Evolutionary conservation across 2,113 vertebrate species (phyloP).

Genomic region (Sceloporus tristichus): DNA sequence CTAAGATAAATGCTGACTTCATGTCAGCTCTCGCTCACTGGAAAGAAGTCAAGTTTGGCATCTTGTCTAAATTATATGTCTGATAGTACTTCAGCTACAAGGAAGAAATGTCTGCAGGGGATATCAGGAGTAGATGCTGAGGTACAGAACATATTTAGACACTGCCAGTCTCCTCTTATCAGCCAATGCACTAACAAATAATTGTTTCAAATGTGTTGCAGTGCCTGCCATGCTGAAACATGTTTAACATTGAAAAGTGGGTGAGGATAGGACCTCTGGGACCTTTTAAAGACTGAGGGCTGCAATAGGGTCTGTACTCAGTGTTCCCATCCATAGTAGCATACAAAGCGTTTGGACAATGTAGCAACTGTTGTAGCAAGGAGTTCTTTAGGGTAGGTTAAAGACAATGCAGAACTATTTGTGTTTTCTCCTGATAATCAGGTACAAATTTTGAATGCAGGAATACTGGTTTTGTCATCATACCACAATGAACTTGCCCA

Average conservation of each 20-base stretch:
- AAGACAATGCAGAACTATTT: neutral
- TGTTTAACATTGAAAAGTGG: neutral
- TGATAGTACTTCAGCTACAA: conserved; percentile 9
- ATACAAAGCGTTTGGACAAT: neutral
- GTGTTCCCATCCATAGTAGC: neutral
- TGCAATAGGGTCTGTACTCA: neutral
- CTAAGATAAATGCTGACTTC: conserved; percentile 36
- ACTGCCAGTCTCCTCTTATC: neutral
- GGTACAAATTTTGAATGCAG: neutral
- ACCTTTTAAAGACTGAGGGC: neutral
- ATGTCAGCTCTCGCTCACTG: conserved; percentile 14
- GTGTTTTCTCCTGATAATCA: neutral
- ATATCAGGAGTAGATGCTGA: neutral
- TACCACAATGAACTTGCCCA: neutral
- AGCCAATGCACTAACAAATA: neutral
- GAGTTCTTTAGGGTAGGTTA: neutral
- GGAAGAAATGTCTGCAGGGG: neutral
- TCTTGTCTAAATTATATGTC: conserved; percentile 9
- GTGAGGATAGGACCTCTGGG: neutral
- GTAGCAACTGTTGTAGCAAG: neutral
- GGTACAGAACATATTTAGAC: neutral
- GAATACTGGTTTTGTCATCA: neutral
- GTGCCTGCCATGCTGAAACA: neutral
- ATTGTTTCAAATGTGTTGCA: neutral
- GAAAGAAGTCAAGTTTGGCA: conserved; percentile 5